Conservation (phyloP, 2,797 vertebrate genomes). For the Mionectes olivaceus region DNA sequence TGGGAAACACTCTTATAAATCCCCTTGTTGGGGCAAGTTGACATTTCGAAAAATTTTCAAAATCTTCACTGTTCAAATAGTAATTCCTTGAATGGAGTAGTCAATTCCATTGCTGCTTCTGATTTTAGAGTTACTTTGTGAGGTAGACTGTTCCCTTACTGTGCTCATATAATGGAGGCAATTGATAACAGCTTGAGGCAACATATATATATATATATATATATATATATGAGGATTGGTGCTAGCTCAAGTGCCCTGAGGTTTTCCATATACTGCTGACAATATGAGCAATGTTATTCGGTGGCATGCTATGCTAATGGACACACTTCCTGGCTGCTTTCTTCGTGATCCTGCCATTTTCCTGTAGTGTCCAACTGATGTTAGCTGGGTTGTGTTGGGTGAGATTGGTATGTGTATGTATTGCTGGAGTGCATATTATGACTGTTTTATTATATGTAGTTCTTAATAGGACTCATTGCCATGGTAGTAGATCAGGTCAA, state of each 20-base stretch:
- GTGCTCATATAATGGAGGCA: neutral
- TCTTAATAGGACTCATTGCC: neutral
- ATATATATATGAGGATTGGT: neutral
- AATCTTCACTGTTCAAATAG: neutral
- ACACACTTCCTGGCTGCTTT: neutral
- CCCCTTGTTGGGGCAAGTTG: neutral
- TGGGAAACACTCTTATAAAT: conserved; percentile 66
- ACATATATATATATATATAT: rapidly evolving
- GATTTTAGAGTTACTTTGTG: neutral
- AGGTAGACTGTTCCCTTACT: neutral
- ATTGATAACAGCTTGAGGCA: neutral
- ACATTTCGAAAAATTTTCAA: neutral
- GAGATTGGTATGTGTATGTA: rapidly evolving
- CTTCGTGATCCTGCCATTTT: rapidly evolving
- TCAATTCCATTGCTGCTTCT: neutral
- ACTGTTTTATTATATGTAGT: neutral
- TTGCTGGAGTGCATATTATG: neutral
- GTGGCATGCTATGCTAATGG: neutral
- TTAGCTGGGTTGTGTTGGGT: neutral
- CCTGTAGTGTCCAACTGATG: rapidly evolving
- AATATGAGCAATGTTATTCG: neutral
- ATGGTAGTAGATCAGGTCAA: neutral
- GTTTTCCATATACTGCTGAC: neutral
- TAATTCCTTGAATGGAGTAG: neutral
- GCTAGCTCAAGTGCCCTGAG: neutral